Percentiles rank a stretch among this genome's conserved stretches.
Evolutionary conservation across 1,140 invertebrate genomes (phyloP).

Genomic region (Drosophila neocordata): DNA sequence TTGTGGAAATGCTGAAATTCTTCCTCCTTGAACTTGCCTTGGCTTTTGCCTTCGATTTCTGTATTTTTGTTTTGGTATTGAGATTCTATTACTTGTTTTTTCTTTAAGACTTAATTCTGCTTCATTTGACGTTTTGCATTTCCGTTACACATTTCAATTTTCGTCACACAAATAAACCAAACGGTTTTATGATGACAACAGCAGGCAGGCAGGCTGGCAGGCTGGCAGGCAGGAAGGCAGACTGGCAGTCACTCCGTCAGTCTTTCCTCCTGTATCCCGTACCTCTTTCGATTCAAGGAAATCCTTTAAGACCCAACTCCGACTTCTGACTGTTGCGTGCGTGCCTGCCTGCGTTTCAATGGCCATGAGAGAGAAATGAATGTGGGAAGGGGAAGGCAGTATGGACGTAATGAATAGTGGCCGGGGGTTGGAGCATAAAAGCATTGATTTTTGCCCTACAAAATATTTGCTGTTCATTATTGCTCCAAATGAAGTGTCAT

Average conservation of each 20-base stretch:
- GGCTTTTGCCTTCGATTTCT: neutral
- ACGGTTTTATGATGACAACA: conserved; percentile 70
- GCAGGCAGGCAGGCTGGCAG: conserved; percentile 12
- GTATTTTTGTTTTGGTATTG: neutral
- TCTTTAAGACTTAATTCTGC: conserved; percentile 1
- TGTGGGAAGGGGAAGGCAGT: neutral
- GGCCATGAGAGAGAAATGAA: conserved; percentile 14
- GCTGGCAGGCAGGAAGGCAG: no score
- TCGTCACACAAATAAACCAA: conserved; percentile 66
- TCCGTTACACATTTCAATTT: conserved; percentile 46
- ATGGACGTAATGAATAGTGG: neutral
- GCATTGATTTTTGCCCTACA: conserved; percentile 61
- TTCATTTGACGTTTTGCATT: conserved; percentile 33
- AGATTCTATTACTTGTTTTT: neutral
- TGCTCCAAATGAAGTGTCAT: conserved; percentile 21
- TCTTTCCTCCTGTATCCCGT: neutral
- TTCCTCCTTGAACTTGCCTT: neutral
- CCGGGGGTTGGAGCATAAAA: neutral
- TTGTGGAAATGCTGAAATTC: neutral
- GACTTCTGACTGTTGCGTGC: conserved; percentile 37
- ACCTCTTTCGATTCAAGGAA: neutral
- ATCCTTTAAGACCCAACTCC: conserved; percentile 6
- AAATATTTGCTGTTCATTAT: conserved; percentile 31
- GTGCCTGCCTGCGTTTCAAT: conserved; percentile 32
- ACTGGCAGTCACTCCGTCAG: conserved; percentile 36